Evolutionary conservation across 2,113 vertebrate species (phyloP), one percentile per base, ranked within the genome.

Genomic region (Chloebia gouldiae): DNA sequence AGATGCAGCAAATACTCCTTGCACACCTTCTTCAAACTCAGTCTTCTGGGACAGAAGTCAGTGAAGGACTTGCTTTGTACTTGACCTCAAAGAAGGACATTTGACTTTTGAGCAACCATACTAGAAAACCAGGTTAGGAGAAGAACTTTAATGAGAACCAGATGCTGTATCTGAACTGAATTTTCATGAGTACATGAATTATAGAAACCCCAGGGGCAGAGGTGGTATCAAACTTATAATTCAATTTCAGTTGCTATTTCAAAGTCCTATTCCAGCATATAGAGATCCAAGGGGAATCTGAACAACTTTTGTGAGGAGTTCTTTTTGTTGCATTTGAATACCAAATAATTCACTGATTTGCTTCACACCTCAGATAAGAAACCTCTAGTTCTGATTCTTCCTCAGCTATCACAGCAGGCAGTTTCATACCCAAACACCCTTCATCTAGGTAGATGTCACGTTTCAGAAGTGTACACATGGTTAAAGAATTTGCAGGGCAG

Each of bases 161-260:
- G n/a, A 68, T 82, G 37, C 75, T 76, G 53, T 11, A 39, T 57
- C 63, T 40, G 70, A 88, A 54, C 75, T 65, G 87, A 92, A 87
- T 90, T 90, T 95, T 85, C 68, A 72, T 33, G 37, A 73, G 27
- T 50, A 88, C 82, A 70, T 93, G 61, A 94, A 82, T 88, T 90
- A 86, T 49, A 92, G 86, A 96, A 93, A 63, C 10, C 24, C 24
- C 42, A 66, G 80, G 31, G 88, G 57, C 65, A 93, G 53, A 86
- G 60, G 77, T 84, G 65, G 49, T 51, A 81, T 75, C 92, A 42
- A 92, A 83, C 88, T 90, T 78, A 22, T 21, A 86, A 92, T 78
- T 93, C 64, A 20, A 71, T 92, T 94, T 92, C 56, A 42, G 69
- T 4, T 88, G 61, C 66, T 60, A 45, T 81, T 91, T 86, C 86